Conservation (phyloP, 2,113 vertebrate species). For the Gambusia affinis region DNA sequence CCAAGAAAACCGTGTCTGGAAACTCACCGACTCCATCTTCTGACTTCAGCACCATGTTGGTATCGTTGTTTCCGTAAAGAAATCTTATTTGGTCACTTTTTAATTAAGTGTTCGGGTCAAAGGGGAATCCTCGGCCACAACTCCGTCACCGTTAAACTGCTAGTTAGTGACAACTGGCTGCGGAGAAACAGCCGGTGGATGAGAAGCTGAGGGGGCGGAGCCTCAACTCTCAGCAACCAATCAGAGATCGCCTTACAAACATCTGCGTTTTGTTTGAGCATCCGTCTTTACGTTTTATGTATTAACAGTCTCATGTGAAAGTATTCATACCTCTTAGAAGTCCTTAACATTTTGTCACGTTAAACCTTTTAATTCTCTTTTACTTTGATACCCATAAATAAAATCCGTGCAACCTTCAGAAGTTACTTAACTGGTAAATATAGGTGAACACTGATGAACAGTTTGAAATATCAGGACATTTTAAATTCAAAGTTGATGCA, state of each 20-base stretch:
- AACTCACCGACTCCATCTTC: slow-evolving; percentile 79
- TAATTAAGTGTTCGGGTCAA: slow-evolving; percentile 3
- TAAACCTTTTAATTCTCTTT: too few relatives aligned
- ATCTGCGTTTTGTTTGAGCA: neutral
- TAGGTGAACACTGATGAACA: too few relatives aligned
- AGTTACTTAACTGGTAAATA: too few relatives aligned
- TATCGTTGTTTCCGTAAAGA: neutral
- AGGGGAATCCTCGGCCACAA: neutral
- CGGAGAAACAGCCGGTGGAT: slow-evolving; percentile 36
- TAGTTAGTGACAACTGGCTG: slow-evolving; percentile 51
- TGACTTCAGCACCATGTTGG: slow-evolving; percentile 71
- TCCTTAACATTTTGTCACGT: too few relatives aligned
- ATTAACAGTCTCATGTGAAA: neutral
- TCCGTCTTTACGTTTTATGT: neutral
- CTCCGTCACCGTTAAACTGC: neutral
- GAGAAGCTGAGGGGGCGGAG: slow-evolving; percentile 37
- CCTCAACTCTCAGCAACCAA: slow-evolving; percentile 36
- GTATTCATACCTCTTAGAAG: too few relatives aligned
- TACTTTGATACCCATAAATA: neutral
- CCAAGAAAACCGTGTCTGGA: slow-evolving; percentile 8
- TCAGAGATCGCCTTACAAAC: slow-evolving; percentile 16
- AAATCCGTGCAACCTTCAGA: too few relatives aligned
- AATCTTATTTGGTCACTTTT: neutral
- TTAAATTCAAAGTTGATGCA: too few relatives aligned
- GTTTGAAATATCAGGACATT: too few relatives aligned